phyloP scores from a whole-genome alignment of 2,888 invertebrate genomes.

The Drosophila hawaiiensis region DNA sequence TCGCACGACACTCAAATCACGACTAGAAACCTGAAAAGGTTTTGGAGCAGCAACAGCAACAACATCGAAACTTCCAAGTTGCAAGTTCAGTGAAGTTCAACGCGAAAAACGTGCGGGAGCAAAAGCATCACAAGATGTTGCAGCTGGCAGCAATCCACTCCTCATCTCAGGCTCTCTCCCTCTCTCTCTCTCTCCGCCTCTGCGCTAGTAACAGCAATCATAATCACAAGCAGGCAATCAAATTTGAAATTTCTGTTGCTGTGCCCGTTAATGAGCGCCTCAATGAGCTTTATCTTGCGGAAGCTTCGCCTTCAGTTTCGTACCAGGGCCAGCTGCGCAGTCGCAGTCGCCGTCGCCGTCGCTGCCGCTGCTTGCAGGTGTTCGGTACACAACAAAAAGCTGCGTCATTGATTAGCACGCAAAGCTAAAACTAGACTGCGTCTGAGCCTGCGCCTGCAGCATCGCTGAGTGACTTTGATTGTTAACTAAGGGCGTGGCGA shows the following conservation, averaged over 20 bases:
- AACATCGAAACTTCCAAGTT: conserved; percentile 52
- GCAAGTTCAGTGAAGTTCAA: conserved; percentile 81
- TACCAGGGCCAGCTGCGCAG: conserved; percentile 58
- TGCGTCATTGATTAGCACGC: conserved; percentile 76
- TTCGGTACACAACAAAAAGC: conserved; percentile 58
- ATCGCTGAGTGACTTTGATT: not conserved
- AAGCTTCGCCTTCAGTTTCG: conserved; percentile 43
- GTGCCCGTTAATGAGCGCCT: conserved; percentile 53
- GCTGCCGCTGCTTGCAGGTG: conserved; percentile 59
- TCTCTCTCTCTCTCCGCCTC: not conserved
- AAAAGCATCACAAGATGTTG: conserved; percentile 52
- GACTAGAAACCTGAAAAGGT: conserved; percentile 71
- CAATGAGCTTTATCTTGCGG: conserved; percentile 67
- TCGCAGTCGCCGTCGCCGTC: conserved; percentile 33
- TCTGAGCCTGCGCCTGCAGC: conserved; percentile 7
- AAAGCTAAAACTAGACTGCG: conserved; percentile 54
- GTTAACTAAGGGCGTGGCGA: not conserved
- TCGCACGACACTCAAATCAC: conserved; percentile 81
- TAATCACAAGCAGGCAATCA: conserved; percentile 62
- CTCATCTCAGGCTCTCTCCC: conserved; percentile 1
- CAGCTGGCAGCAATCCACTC: conserved; percentile 40
- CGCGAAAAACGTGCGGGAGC: conserved; percentile 81
- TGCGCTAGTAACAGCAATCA: conserved; percentile 44
- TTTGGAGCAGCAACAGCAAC: conserved; percentile 52
- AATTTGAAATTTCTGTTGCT: conserved; percentile 57